These are phyloP conservation scores for Galago senegalensis DNA, from an alignment of 2,797 vertebrate species.

Conservation along the genomic window DNA sequence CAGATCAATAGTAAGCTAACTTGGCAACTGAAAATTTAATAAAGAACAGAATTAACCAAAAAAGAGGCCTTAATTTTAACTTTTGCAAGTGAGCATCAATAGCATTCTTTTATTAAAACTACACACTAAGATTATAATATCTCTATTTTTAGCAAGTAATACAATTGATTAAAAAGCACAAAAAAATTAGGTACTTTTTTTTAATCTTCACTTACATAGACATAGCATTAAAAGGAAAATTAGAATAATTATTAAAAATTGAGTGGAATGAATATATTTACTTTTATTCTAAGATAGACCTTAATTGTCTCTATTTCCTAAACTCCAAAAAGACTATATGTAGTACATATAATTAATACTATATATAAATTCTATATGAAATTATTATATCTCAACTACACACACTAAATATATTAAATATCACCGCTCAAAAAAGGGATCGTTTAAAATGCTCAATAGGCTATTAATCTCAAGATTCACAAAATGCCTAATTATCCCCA, in stretches of 20 bases:
- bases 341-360: neutral
- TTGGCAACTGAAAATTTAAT: slow-evolving; percentile 12
- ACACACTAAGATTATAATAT: slow-evolving; percentile 4
- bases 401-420: neutral
- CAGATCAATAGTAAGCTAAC: neutral
- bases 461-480: slow-evolving; percentile 59
- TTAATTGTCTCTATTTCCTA: neutral
- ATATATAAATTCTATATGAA: neutral
- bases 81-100: slow-evolving; percentile 29
- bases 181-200: slow-evolving; percentile 23
- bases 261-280: slow-evolving; percentile 7
- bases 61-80: neutral
- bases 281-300: slow-evolving; percentile 6
- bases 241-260: slow-evolving; percentile 18
- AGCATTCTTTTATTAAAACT: slow-evolving; percentile 45
- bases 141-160: slow-evolving; percentile 33
- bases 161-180: slow-evolving; percentile 39
- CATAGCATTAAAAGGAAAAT: slow-evolving; percentile 54
- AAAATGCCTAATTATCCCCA: slow-evolving; percentile 58
- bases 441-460: slow-evolving; percentile 34
- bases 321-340: neutral
- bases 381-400: neutral
- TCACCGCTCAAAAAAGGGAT: neutral
- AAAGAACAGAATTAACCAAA: slow-evolving; percentile 38
- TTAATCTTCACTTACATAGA: slow-evolving; percentile 32